Evolutionary conservation across 1,140 invertebrate species (phyloP), one percentile per base, ranked within the genome.

Genomic region (Drosophila sp.): DNA sequence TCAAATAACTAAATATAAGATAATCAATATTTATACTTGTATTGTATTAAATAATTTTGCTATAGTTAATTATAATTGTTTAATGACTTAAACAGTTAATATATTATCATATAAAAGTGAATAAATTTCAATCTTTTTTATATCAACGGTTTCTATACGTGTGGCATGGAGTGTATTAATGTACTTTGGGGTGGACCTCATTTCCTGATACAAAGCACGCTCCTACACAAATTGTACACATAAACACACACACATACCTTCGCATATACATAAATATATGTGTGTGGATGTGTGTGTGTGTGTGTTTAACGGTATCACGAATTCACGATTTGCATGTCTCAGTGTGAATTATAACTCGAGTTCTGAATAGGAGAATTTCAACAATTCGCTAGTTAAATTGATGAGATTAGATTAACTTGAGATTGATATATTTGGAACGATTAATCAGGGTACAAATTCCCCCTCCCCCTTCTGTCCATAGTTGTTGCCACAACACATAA

Each of bases 141-240:
- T 51, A 27, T 51, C 48, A 51, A 50, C 29, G 38, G 45, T n/a
- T 36, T 48, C 43, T 61, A 48, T 48, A n/a, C 16, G 5, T 2
- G 4, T 32, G 21, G 3, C 21, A 9, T n/a, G 34, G 8, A 40
- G n/a, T 51, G 59, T 62, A 13, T 4, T 59, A 38, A 61, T 38
- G 45, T 38, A 38, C 58, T 61, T 62, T 41, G 59, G 46, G 59
- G 43, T 61, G 58, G 29, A 61, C 43, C 58, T 61, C 43, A 50
- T 48, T 48, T 48, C 58, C 58, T 61, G 57, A 48, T 48, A 61
- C 58, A 61, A 61, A 48, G 48, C 58, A 61, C 18, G 43, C 57
- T 18, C 57, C 41, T 43, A 61, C 57, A 40, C 51, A 38, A 7
- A n/a, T n/a, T 46, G 14, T 32, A 38, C 34, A 36, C 51, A 48